Base-by-base conservation (phyloP, 2,113 vertebrate genomes). In the Nothocercus nigrocapillus region DNA sequence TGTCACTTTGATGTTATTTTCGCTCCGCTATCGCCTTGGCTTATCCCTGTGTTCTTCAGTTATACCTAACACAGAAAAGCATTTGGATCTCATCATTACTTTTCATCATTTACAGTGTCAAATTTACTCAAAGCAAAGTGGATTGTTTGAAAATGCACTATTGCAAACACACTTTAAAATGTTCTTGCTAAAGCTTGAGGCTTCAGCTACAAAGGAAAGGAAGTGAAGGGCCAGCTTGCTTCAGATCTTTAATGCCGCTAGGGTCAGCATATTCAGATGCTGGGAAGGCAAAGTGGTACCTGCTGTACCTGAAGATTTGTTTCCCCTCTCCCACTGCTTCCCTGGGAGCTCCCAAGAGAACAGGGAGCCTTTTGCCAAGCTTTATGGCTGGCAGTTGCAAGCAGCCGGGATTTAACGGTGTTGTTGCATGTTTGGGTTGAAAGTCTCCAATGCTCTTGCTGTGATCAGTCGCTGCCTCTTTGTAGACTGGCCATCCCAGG, bases 201-300 rank as follows among this genome's bases (percentile, higher is more conserved):
- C 67, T 68, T 70, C 51, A 44, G 61, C 44, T 49, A 73, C 59
- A 77, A 92, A 88, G 80, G 61, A 88, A 90, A 73, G 32, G 44
- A 93, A 80, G 77, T 62, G 4, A 88, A 93, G 85, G 83, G 32
- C 28, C 20, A 15, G 40, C 88, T 93, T 82, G 47, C 90, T 80
- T 83, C 83, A 80, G 83, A 47, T 62, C 54, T 88, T 81, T 64
- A 36, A 54, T 80, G 68, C 40, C 36, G 88, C 63, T 69, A 34
- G 25, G 83, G 22, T 20, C 17, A 2, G 67, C 28, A 53, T 38
- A 58, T 83, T 90, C 76, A 81, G 73, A 49, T 66, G 7, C 28
- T 58, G 75, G 58, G 32, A 85, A 85, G 62, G 63, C 85, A 85
- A 85, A 79, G 82, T 51, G 34, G 75, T 49, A n/a, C n/a, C 76